Conservation (phyloP, 2,797 vertebrate genomes). For the Nothura maculosa region DNA sequence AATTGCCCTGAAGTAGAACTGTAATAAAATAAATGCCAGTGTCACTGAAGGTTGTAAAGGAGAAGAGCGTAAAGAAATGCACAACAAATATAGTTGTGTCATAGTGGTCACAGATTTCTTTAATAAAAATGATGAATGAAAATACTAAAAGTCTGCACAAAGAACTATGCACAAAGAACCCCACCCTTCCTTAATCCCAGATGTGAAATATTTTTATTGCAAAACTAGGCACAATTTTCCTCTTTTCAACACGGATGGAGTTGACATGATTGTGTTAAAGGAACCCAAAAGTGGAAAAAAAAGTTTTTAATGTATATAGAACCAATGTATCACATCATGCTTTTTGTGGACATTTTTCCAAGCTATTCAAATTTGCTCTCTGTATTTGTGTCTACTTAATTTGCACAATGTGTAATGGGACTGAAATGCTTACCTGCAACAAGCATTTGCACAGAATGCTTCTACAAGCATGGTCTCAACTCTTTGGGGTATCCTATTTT, state of each 20-base stretch:
- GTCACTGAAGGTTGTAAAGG: background rate
- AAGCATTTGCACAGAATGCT: background rate
- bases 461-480: background rate
- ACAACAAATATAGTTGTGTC: fast-evolving
- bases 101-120: background rate
- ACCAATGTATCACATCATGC: too few species aligned
- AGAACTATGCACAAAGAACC: background rate
- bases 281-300: background rate
- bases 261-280: background rate
- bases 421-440: background rate
- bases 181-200: background rate
- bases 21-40: background rate
- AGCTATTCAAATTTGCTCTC: background rate
- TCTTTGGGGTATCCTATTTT: background rate
- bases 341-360: background rate
- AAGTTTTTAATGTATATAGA: background rate
- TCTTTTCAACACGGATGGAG: background rate
- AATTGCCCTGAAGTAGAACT: background rate
- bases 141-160: background rate
- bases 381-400: background rate
- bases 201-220: background rate
- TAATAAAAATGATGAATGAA: background rate
- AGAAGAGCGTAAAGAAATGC: background rate
- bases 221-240: background rate
- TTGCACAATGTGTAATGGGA: background rate